Conservation (phyloP, 53 echinoderm and acorn worm species). For the Glandiceps talaboti region DNA sequence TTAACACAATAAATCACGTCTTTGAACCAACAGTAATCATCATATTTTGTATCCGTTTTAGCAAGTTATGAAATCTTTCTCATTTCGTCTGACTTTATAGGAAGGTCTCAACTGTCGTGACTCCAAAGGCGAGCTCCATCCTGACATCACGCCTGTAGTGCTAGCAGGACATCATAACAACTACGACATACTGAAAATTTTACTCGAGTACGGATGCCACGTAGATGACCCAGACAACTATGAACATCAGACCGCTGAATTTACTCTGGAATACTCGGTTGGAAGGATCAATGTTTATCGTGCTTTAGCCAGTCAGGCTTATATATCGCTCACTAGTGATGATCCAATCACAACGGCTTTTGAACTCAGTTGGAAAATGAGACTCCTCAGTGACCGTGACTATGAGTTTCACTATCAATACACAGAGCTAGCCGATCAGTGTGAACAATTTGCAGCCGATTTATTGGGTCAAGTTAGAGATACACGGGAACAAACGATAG, state of each 20-base stretch:
- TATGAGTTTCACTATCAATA: constrained; percentile 92
- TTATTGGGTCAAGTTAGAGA: constrained; percentile 95
- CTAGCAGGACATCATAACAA: constrained; percentile 97
- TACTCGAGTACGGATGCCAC: constrained; percentile 86
- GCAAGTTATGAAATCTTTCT: neutral
- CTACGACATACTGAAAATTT: constrained; percentile 95
- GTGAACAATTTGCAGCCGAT: constrained; percentile 97
- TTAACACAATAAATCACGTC: no score
- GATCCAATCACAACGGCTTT: constrained; percentile 98
- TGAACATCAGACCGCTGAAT: constrained; percentile 82
- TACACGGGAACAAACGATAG: constrained; percentile 91
- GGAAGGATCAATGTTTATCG: constrained; percentile 93
- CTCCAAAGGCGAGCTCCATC: constrained; percentile 93
- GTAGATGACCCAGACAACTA: constrained; percentile 95
- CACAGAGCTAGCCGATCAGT: constrained; percentile 66
- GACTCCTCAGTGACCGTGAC: constrained; percentile 74
- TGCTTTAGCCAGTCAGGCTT: constrained; percentile 92
- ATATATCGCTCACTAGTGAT: constrained; percentile 86
- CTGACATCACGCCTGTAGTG: constrained; percentile 96
- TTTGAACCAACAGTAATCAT: no score
- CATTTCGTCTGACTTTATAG: constrained; percentile 11
- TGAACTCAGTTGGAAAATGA: constrained; percentile 68
- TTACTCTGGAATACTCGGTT: constrained; percentile 90
- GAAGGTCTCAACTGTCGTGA: constrained; percentile 92
- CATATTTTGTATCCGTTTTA: no score